phyloP scores from a whole-genome alignment of 2,797 vertebrate species.

The Macropus fuliginosus region DNA sequence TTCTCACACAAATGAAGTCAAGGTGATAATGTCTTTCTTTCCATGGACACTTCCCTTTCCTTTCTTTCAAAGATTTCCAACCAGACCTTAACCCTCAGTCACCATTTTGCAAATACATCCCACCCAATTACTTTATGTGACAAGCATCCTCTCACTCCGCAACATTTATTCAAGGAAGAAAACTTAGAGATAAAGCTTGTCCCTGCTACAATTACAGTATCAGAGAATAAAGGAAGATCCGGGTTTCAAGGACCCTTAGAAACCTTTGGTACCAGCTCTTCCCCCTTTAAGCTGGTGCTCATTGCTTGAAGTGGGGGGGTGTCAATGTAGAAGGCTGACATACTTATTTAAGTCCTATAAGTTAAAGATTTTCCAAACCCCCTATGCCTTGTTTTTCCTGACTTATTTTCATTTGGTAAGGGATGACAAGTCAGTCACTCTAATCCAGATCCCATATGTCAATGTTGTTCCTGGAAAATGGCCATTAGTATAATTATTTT shows the following conservation, averaged over 20 bases:
- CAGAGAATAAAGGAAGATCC: neutral
- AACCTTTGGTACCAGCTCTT: neutral
- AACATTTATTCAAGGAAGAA: neutral
- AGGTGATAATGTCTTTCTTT: neutral
- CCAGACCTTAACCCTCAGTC: neutral
- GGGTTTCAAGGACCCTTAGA: neutral
- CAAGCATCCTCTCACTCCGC: neutral
- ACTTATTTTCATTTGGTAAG: neutral
- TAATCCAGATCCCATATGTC: neutral
- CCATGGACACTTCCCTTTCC: neutral
- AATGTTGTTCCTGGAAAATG: slow-evolving; percentile 14
- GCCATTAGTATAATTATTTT: slow-evolving; percentile 22
- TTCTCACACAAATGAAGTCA: neutral
- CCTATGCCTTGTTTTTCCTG: neutral
- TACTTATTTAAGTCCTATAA: neutral
- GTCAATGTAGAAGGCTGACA: neutral
- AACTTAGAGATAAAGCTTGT: neutral
- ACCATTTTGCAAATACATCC: neutral
- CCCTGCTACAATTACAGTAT: neutral
- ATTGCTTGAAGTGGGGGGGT: neutral
- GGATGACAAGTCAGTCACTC: neutral
- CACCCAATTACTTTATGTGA: neutral
- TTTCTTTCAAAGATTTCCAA: neutral
- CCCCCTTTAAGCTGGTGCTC: neutral
- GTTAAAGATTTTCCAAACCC: neutral